These are phyloP conservation scores for human (Homo sapiens) DNA, from an alignment of 2,113 vertebrate genomes.

Conservation along the genomic window DNA sequence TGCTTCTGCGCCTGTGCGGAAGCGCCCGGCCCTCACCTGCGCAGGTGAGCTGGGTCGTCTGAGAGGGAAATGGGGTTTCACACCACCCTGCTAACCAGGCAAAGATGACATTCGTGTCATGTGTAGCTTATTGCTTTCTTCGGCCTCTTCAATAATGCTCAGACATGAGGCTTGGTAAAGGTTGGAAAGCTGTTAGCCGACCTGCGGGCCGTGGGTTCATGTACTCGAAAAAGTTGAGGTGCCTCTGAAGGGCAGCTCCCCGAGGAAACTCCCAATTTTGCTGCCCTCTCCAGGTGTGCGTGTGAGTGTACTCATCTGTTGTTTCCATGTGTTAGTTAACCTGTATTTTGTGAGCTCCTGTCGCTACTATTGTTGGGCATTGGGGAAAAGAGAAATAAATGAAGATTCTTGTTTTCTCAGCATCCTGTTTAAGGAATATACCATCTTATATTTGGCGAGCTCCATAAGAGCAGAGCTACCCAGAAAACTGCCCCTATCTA, in stretches of 20 bases:
- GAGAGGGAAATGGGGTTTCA: background rate
- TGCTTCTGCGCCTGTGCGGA: background rate
- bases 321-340: background rate
- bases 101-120: background rate
- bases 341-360: background rate
- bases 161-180: background rate
- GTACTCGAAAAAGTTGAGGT: background rate
- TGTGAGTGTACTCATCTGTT: background rate
- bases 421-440: background rate
- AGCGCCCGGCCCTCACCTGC: background rate
- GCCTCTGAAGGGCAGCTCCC: background rate
- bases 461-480: background rate
- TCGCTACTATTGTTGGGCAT: background rate
- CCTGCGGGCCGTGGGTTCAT: background rate
- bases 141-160: background rate
- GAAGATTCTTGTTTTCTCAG: background rate
- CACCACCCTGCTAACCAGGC: rapidly evolving
- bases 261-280: background rate
- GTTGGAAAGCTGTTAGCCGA: constrained; percentile 16
- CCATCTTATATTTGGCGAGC: background rate
- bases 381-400: background rate
- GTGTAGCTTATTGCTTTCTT: background rate
- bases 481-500: background rate
- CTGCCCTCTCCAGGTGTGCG: background rate
- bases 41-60: background rate